Base-by-base conservation (phyloP, 1,140 invertebrate species). In the Hyposmocoma kahamanoa region DNA sequence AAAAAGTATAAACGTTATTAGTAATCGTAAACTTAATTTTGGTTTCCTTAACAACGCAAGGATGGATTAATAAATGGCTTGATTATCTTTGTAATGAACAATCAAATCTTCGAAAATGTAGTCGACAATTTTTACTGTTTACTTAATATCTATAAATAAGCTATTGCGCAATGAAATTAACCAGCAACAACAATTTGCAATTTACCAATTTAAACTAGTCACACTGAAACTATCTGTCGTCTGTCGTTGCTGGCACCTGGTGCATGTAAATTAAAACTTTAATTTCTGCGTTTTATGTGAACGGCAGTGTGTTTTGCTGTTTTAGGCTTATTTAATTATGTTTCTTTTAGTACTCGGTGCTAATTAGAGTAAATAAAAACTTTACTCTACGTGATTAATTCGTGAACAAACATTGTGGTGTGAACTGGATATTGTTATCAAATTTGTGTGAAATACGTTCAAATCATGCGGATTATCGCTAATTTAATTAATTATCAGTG, bases 351-450 rank as follows among this genome's bases (percentile, higher is more conserved):
- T 54, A 54, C 56, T 36, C 15, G 32, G 18, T 6, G 18, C 32
- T 15, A 36, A 15, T 36, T n/a, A 15, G 3, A 13, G 1, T 15
- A 3, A 15, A 8, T 1, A 1, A n/a, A 36, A 17, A 5, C 32
- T 15, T 17, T n/a, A n/a, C n/a, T n/a, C n/a, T n/a, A n/a, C n/a
- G 18, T n/a, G 32, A 5, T 8, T 36, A 17, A 36, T n/a, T 15
- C 8, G 32, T 36, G 32, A 17, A 36, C 32, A 36, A 36, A 36
- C 32, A 36, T 36, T 17, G 47, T 50, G 61, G 64, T 72, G 68
- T 68, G 42, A 57, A 45, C 47, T 54, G 50, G 57, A 72, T 63
- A 74, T 73, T 81, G 72, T 73, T 82, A 84, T 84, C 74, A 77
- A 72, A 72, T 68, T 66, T 63, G 54, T 53, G 49, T 71, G 58